These are phyloP conservation scores for Rhodophaea formosa DNA, from an alignment of 2,888 invertebrate genomes.

Conservation along the genomic window DNA sequence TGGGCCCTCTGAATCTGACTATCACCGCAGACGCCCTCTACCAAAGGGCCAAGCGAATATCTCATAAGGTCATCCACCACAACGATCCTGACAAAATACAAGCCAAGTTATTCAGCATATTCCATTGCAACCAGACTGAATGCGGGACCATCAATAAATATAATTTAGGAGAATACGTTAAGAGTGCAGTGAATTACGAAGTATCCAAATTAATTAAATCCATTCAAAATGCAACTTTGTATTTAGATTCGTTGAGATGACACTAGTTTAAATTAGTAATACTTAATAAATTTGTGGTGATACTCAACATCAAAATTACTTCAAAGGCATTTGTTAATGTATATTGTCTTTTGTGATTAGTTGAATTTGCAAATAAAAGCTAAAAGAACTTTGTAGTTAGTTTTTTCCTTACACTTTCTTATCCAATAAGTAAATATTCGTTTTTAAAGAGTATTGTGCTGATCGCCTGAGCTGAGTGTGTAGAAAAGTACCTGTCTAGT, in stretches of 20 bases:
- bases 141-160: constrained; percentile 51
- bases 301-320: no score
- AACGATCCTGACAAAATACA: constrained; percentile 57
- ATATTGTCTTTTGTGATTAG: no score
- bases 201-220: constrained; percentile 55
- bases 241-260: constrained; percentile 67
- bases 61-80: constrained; percentile 60
- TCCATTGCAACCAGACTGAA: constrained; percentile 51
- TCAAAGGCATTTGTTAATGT: no score
- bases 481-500: no score
- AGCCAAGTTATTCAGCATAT: constrained; percentile 49
- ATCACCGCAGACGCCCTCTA: constrained; percentile 53
- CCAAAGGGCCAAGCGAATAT: constrained; percentile 58
- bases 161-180: constrained; percentile 57
- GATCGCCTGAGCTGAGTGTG: no score
- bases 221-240: constrained; percentile 58
- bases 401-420: no score
- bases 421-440: no score
- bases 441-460: no score
- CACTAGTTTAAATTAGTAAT: constrained; percentile 23
- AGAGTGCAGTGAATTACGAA: constrained; percentile 53
- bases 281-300: neutral
- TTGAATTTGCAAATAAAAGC: no score
- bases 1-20: constrained; percentile 58
- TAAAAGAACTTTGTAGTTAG: no score